These are phyloP conservation scores for Drosophila burlai DNA, from an alignment of 1,140 invertebrate species.

Conservation along the genomic window DNA sequence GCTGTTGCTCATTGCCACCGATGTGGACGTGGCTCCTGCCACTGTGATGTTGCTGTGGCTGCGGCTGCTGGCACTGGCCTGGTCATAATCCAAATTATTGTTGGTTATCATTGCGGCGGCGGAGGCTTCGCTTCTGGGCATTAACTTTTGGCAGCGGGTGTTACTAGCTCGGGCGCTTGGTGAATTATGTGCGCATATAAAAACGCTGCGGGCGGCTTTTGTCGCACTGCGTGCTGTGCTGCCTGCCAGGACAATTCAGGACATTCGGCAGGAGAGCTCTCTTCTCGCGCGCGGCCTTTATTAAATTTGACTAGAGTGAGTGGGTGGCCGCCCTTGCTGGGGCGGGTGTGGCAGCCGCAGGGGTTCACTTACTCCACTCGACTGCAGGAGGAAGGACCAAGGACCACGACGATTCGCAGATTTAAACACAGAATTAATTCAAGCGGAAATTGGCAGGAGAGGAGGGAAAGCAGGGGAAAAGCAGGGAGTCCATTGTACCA, in stretches of 20 bases:
- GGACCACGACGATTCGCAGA: constrained; percentile 56
- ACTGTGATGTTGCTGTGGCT: constrained; percentile 5
- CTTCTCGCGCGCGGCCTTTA: constrained; percentile 46
- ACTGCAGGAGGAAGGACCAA: constrained; percentile 54
- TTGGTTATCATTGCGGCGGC: constrained; percentile 78
- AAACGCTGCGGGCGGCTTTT: constrained; percentile 81
- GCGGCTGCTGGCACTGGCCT: constrained; percentile 49
- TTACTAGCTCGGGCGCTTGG: constrained; percentile 43
- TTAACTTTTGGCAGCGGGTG: constrained; percentile 76
- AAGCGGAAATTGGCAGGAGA: constrained; percentile 77
- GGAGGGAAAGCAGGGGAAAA: background rate
- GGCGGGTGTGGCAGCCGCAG: constrained; percentile 52
- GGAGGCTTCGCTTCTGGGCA: constrained; percentile 63
- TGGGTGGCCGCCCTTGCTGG: background rate
- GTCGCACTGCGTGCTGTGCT: constrained; percentile 68
- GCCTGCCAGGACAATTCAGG: constrained; percentile 57
- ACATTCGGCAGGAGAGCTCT: constrained; percentile 37
- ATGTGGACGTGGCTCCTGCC: constrained; percentile 17
- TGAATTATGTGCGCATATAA: constrained; percentile 82
- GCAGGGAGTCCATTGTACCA: constrained; percentile 9
- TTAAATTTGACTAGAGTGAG: constrained; percentile 68
- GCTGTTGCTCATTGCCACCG: constrained; percentile 44
- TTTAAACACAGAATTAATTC: constrained; percentile 82
- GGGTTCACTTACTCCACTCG: constrained; percentile 63
- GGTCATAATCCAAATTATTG: constrained; percentile 84